Conservation (phyloP, 2,797 vertebrate species). For the Thunnus albacares region DNA sequence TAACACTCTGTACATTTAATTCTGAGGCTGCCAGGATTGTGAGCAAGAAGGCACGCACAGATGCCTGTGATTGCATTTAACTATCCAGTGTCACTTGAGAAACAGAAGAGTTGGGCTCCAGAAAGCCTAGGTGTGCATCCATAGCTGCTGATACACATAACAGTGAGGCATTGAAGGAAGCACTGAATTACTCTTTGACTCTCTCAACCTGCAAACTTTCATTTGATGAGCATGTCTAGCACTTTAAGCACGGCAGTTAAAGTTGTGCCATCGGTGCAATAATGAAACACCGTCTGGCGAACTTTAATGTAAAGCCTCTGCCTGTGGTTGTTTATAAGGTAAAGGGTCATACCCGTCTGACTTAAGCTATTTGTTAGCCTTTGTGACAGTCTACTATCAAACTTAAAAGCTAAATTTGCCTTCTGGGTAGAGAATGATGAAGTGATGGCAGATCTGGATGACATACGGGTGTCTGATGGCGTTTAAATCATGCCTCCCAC, state of each 20-base stretch:
- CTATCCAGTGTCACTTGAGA: constrained; percentile 80
- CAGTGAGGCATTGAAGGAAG: constrained; percentile 21
- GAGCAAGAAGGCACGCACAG: constrained; percentile 7
- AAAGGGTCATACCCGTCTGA: background rate
- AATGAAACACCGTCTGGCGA: constrained; percentile 12
- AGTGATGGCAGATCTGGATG: constrained; percentile 42
- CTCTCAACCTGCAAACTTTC: constrained; percentile 35
- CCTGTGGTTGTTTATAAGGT: background rate
- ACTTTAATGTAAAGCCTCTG: constrained; percentile 1
- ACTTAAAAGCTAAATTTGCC: constrained; percentile 43
- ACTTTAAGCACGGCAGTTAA: constrained; percentile 10
- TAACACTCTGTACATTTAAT: background rate
- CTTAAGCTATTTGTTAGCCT: constrained; percentile 1
- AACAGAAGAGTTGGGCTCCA: constrained; percentile 51
- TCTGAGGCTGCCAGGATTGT: constrained; percentile 2
- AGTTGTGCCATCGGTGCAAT: constrained; percentile 4
- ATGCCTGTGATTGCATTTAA: constrained; percentile 75
- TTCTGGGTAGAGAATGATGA: constrained; percentile 47
- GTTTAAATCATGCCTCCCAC: constrained; percentile 31
- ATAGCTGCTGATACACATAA: constrained; percentile 29
- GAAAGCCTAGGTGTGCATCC: constrained; percentile 29
- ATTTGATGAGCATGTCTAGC: constrained; percentile 32
- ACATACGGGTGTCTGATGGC: constrained; percentile 41
- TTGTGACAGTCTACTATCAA: constrained; percentile 11
- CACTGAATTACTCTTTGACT: constrained; percentile 8